A percentile compares a stretch with the other conserved stretches of the same genome.
Evolutionary conservation across 2,888 invertebrate genomes (phyloP).

Genomic region (Apodemia zela): DNA sequence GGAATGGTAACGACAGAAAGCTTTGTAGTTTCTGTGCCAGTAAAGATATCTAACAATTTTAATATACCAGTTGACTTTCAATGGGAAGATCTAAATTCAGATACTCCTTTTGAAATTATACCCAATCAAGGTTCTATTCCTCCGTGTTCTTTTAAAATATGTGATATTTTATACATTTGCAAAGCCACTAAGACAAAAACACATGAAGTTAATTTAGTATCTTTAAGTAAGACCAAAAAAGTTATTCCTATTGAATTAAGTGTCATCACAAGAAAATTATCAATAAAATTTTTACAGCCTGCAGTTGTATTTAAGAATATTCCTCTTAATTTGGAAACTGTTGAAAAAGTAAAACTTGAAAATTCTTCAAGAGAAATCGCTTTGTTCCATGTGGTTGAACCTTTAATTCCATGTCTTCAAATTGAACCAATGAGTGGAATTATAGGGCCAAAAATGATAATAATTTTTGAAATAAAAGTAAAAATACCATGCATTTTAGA

Average conservation of each 20-base stretch:
- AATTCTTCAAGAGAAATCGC: slow-evolving; percentile 78
- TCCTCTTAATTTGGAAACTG: slow-evolving; percentile 57
- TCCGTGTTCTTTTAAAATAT: slow-evolving; percentile 52
- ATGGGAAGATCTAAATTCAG: slow-evolving; percentile 53
- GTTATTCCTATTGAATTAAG: slow-evolving; percentile 53
- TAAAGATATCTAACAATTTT: slow-evolving; percentile 58
- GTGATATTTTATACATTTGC: slow-evolving; percentile 54
- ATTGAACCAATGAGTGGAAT: slow-evolving; percentile 74
- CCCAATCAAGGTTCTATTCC: slow-evolving; percentile 55
- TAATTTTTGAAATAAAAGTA: slow-evolving; percentile 64
- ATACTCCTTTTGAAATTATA: slow-evolving; percentile 61
- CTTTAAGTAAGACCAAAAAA: slow-evolving; percentile 39
- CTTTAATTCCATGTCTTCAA: slow-evolving; percentile 62
- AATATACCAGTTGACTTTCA: slow-evolving; percentile 53
- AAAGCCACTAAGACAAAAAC: slow-evolving; percentile 60
- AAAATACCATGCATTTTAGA: slow-evolving; percentile 66
- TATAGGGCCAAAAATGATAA: slow-evolving; percentile 70
- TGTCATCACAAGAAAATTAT: slow-evolving; percentile 58
- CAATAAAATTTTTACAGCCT: slow-evolving; percentile 62
- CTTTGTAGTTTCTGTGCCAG: slow-evolving; percentile 59
- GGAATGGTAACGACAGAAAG: slow-evolving; percentile 68
- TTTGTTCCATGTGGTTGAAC: slow-evolving; percentile 71
- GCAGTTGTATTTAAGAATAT: slow-evolving; percentile 61
- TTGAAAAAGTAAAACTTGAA: slow-evolving; percentile 67
- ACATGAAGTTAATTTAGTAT: slow-evolving; percentile 56